phyloP scores from a whole-genome alignment of 2,888 invertebrate genomes.

The Catocala nupta region DNA sequence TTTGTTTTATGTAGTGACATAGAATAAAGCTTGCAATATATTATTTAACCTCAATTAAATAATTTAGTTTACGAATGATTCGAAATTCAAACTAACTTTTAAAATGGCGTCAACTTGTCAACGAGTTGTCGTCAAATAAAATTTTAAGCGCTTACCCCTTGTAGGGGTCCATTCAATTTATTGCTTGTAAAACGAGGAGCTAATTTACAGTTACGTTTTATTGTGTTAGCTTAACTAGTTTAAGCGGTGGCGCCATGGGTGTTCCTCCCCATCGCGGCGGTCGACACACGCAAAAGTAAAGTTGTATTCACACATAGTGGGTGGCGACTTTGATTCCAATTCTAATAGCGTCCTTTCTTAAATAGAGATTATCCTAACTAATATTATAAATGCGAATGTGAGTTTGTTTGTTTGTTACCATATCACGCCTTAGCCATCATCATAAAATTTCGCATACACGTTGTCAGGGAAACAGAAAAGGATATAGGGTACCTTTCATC shows the following conservation, averaged over 20 bases:
- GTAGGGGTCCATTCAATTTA: constrained; percentile 82
- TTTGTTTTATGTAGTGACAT: too few relatives aligned
- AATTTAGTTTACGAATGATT: background rate
- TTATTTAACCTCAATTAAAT: background rate
- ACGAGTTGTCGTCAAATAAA: constrained; percentile 78
- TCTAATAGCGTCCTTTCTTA: background rate
- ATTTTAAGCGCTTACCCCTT: constrained; percentile 74
- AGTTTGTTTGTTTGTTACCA: too few relatives aligned
- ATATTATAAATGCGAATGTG: too few relatives aligned
- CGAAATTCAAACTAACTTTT: constrained; percentile 40
- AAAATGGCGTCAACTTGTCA: constrained; percentile 57
- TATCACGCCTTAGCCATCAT: too few relatives aligned
- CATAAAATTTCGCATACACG: too few relatives aligned
- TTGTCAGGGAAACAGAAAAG: too few relatives aligned
- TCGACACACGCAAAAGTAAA: constrained; percentile 24
- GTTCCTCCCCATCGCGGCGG: constrained; percentile 45
- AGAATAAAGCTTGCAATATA: too few relatives aligned
- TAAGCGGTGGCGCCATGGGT: constrained; percentile 75
- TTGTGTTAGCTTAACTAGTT: constrained; percentile 84
- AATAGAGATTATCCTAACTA: background rate
- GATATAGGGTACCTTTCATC: too few relatives aligned
- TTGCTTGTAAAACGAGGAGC: constrained; percentile 86
- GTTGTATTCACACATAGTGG: background rate
- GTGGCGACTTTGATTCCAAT: too few relatives aligned
- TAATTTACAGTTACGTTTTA: constrained; percentile 85